Conservation (phyloP, 2,113 vertebrate genomes). For the Paramormyrops kingsleyae region DNA sequence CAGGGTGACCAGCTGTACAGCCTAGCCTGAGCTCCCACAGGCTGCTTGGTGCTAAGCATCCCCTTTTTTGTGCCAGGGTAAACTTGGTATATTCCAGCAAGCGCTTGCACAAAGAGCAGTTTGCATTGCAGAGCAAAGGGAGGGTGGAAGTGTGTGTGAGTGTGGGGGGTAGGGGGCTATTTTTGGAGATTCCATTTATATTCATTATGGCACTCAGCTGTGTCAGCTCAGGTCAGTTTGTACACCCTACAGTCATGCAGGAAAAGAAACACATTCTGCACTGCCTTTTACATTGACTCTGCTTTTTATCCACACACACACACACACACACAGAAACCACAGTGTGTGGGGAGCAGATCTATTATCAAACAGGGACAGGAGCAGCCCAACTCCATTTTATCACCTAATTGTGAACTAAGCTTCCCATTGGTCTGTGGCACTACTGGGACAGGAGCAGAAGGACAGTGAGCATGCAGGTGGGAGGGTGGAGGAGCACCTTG, state of each 20-base stretch:
- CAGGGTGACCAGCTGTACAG: background rate
- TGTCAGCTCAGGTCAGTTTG: constrained; percentile 17
- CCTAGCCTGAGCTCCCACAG: background rate
- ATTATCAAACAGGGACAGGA: background rate
- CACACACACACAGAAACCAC: background rate
- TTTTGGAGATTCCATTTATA: constrained; percentile 18
- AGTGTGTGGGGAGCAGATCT: background rate
- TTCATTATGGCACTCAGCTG: background rate
- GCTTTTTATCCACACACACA: background rate
- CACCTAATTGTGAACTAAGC: background rate
- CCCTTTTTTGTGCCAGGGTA: constrained; percentile 1
- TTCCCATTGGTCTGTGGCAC: background rate
- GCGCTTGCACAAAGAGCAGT: background rate
- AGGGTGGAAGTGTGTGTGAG: background rate
- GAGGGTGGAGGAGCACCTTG: background rate
- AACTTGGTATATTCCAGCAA: constrained; percentile 9
- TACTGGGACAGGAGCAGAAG: background rate
- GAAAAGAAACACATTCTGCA: background rate
- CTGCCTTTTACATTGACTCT: background rate
- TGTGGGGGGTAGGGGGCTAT: background rate
- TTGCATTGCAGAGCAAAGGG: constrained; percentile 1
- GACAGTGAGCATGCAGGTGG: background rate
- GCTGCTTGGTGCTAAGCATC: background rate
- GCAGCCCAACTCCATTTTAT: background rate
- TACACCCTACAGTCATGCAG: background rate